A percentile compares a stretch with the other conserved stretches of the same genome.
These are phyloP conservation scores for Nemotelus nigrinus DNA, from an alignment of 2,888 invertebrate species.

Conservation along the genomic window DNA sequence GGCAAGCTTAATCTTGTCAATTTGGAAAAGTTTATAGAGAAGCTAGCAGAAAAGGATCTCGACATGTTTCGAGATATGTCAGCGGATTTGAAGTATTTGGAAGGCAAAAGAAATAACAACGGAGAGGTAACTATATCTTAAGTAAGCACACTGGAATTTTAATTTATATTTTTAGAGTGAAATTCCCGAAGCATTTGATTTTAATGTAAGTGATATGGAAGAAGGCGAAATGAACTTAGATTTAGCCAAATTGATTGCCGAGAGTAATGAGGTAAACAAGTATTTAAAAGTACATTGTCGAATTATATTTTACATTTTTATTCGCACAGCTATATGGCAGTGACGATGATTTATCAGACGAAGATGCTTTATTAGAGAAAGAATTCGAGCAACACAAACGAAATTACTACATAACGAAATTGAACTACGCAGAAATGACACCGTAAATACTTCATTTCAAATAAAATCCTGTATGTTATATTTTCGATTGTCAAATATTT, in stretches of 20 bases:
- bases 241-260: constrained; percentile 58
- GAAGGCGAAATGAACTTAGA: constrained; percentile 55
- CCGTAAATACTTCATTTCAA: constrained; percentile 68
- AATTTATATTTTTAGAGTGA: constrained; percentile 1
- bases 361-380: constrained; percentile 69
- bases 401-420: constrained; percentile 91
- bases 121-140: neutral
- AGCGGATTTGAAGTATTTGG: constrained; percentile 86
- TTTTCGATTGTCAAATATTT: constrained; percentile 50
- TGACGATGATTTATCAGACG: constrained; percentile 64
- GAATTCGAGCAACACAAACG: constrained; percentile 88
- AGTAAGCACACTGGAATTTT: neutral
- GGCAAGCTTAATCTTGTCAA: constrained; percentile 84
- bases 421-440: constrained; percentile 82
- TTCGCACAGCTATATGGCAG: constrained; percentile 53
- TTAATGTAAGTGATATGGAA: constrained; percentile 57
- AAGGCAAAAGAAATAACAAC: constrained; percentile 68
- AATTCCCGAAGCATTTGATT: constrained; percentile 50
- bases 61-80: constrained; percentile 80
- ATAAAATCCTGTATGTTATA: neutral
- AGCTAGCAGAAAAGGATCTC: constrained; percentile 76
- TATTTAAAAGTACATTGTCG: neutral
- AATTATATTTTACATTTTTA: constrained; percentile 37
- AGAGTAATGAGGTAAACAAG: constrained; percentile 57
- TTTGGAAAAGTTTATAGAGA: constrained; percentile 86